Evolutionary conservation across 2,888 invertebrate genomes (phyloP).

Genomic region (Noctua pronuba): DNA sequence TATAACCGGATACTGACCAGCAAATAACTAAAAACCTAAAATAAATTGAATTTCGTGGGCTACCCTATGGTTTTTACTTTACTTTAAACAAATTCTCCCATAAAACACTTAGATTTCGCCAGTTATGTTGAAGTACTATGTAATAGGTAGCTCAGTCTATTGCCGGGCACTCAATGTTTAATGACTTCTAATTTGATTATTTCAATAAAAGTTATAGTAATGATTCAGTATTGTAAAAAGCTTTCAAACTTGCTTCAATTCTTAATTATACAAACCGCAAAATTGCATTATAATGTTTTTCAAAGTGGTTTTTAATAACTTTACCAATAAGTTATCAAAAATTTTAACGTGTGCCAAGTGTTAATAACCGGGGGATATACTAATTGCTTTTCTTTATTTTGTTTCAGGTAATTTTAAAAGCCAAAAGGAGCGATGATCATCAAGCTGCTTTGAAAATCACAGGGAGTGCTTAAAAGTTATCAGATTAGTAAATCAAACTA

Average conservation of each 20-base stretch:
- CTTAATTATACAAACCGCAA: neutral
- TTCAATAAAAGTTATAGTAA: neutral
- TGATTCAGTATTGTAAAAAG: neutral
- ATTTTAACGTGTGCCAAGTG: neutral
- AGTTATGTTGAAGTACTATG: too few species aligned
- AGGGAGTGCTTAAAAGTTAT: neutral
- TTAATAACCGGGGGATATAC: neutral
- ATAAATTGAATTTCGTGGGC: too few species aligned
- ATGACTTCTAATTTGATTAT: neutral
- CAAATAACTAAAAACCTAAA: too few species aligned
- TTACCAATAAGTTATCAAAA: neutral
- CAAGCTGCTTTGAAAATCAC: neutral
- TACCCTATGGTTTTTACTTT: too few species aligned
- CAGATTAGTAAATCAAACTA: neutral
- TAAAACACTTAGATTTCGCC: neutral
- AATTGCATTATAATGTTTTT: conserved; percentile 16
- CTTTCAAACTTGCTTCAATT: neutral
- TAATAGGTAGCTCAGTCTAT: neutral
- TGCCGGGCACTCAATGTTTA: neutral
- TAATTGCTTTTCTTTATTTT: conserved; percentile 19
- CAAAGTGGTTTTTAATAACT: conserved; percentile 10
- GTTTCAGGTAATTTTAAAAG: conserved; percentile 47
- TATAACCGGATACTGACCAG: too few species aligned
- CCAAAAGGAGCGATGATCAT: neutral
- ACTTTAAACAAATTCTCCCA: too few species aligned